Conservation (phyloP, 92 coral and sea anemone species). For the Pocillopora meandrina region DNA sequence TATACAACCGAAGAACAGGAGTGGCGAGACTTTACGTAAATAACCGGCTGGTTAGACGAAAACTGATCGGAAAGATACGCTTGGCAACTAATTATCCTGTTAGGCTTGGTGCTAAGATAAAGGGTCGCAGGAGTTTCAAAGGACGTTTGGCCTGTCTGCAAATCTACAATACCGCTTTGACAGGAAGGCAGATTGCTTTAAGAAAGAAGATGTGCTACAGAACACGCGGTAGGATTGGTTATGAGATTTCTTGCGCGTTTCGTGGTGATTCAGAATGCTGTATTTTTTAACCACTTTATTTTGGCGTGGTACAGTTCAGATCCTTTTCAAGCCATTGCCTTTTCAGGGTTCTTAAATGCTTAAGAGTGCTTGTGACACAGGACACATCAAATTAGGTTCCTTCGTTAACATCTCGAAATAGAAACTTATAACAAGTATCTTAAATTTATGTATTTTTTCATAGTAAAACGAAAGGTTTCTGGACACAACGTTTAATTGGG, state of each 20-base stretch:
- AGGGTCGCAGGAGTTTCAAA: conserved; percentile 57
- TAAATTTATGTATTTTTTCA: too few relatives aligned
- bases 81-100: conserved; percentile 76
- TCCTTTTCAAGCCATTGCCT: background rate
- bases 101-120: conserved; percentile 64
- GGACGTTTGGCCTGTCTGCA: conserved; percentile 80
- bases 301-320: background rate
- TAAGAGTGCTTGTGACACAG: too few relatives aligned
- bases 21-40: conserved; percentile 67
- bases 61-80: conserved; percentile 53
- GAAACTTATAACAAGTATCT: too few relatives aligned
- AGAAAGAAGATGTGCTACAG: conserved; percentile 69
- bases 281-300: background rate
- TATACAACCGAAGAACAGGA: conserved; percentile 58
- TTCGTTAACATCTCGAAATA: too few relatives aligned
- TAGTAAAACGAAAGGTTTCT: too few relatives aligned
- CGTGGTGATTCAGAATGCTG: background rate
- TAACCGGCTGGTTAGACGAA: conserved; percentile 45
- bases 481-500: too few relatives aligned
- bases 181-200: conserved; percentile 46
- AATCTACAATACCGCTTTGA: conserved; percentile 71
- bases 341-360: too few relatives aligned
- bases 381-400: too few relatives aligned
- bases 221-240: conserved; percentile 50
- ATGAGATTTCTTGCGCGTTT: background rate